Evolutionary conservation across 2,888 invertebrate species (phyloP).

Genomic region (Cosmia pyralina): DNA sequence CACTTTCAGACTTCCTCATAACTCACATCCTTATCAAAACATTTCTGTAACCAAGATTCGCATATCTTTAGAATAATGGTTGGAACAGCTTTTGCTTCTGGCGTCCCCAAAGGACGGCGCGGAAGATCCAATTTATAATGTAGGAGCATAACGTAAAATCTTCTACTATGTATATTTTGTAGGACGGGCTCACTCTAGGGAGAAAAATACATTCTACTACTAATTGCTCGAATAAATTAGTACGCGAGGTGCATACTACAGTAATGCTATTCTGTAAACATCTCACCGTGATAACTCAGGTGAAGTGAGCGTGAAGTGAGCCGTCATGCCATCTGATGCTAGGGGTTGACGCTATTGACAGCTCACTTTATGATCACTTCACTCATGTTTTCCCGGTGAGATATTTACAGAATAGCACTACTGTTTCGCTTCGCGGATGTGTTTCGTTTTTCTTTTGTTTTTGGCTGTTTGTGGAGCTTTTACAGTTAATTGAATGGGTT

Average conservation of each 20-base stretch:
- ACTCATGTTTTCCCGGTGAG: too few relatives aligned
- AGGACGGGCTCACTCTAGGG: slow-evolving; percentile 56
- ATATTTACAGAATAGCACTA: too few relatives aligned
- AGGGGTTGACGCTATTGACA: too few relatives aligned
- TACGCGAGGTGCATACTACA: slow-evolving; percentile 48
- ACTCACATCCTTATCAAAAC: background rate
- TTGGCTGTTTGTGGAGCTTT: slow-evolving; percentile 5
- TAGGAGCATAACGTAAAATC: slow-evolving; percentile 62
- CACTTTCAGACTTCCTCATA: background rate
- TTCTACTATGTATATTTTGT: slow-evolving; percentile 57
- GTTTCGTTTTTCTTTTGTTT: slow-evolving; percentile 26
- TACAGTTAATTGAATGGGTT: slow-evolving; percentile 38
- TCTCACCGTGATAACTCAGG: too few relatives aligned
- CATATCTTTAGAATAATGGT: slow-evolving; percentile 58
- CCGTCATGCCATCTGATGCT: too few relatives aligned
- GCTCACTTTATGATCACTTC: too few relatives aligned
- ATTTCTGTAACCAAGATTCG: slow-evolving; percentile 45
- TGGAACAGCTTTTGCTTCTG: slow-evolving; percentile 50
- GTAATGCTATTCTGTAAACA: too few relatives aligned
- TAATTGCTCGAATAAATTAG: slow-evolving; percentile 66
- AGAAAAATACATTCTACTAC: slow-evolving; percentile 65
- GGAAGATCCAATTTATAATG: slow-evolving; percentile 68
- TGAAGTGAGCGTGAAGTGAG: too few relatives aligned
- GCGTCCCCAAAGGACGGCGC: slow-evolving; percentile 54
- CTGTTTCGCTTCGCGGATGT: slow-evolving; percentile 25